Conservation (phyloP, 2,797 vertebrate genomes). For the Sebastes paucispinis region DNA sequence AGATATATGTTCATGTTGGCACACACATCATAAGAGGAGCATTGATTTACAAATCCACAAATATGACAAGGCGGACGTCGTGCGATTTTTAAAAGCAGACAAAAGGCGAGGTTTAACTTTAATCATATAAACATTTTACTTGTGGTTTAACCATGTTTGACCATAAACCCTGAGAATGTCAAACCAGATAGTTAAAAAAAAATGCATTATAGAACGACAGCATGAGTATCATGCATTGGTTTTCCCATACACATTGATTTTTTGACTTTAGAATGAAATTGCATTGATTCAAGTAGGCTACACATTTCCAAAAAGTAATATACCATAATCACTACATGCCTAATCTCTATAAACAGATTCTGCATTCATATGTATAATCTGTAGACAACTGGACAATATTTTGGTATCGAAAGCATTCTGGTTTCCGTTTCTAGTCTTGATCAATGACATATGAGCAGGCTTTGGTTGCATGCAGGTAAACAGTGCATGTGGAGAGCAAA, state of each 20-base stretch:
- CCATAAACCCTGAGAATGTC: not conserved
- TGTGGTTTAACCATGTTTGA: not conserved
- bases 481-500: too few species aligned
- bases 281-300: not conserved
- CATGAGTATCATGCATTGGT: not conserved
- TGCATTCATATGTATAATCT: not conserved
- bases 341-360: not conserved
- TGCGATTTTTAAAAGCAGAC: not conserved
- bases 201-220: not conserved
- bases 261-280: not conserved
- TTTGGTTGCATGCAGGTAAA: not conserved
- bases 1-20: constrained; percentile 18
- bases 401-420: not conserved
- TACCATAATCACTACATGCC: not conserved
- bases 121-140: not conserved
- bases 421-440: not conserved
- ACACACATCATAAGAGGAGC: not conserved
- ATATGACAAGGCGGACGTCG: not conserved
- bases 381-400: not conserved
- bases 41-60: constrained; percentile 17
- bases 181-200: not conserved
- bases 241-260: not conserved
- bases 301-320: not conserved
- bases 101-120: not conserved
- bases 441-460: not conserved